These are phyloP conservation scores for Nomada hirtipes DNA, from an alignment of 2,888 invertebrate genomes.

Conservation along the genomic window DNA sequence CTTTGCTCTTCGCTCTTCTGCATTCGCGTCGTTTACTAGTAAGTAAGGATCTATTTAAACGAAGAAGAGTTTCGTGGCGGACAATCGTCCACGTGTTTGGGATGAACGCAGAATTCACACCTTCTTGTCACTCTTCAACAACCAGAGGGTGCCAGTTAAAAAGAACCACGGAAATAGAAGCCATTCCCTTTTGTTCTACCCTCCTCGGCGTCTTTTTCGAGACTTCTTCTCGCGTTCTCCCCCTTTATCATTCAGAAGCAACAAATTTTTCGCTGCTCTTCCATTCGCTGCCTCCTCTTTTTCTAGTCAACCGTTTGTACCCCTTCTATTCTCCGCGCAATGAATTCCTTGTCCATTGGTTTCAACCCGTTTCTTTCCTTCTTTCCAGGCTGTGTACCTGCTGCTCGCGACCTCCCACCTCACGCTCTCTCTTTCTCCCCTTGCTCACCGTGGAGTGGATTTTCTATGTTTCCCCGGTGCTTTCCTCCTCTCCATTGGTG, in stretches of 20 bases:
- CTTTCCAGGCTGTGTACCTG: constrained; percentile 2
- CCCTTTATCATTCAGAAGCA: constrained; percentile 14
- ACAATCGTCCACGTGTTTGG: neutral
- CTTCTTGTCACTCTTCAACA: constrained; percentile 40
- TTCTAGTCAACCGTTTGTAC: neutral
- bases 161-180: constrained; percentile 22
- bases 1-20: no score
- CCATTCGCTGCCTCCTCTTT: constrained; percentile 3
- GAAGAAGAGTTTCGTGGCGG: no score
- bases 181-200: constrained; percentile 20
- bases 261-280: constrained; percentile 11
- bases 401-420: neutral
- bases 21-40: no score
- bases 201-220: neutral
- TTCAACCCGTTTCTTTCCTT: constrained; percentile 52
- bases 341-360: constrained; percentile 59
- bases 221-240: constrained; percentile 19
- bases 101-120: constrained; percentile 45
- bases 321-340: constrained; percentile 13
- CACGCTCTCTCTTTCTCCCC: neutral
- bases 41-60: no score
- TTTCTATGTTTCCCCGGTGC: constrained; percentile 47
- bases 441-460: constrained; percentile 44
- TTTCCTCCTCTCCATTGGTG: constrained; percentile 39
- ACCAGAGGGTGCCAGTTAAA: neutral